These are phyloP conservation scores for Zapornia atra DNA, from an alignment of 2,113 vertebrate species.

Conservation along the genomic window DNA sequence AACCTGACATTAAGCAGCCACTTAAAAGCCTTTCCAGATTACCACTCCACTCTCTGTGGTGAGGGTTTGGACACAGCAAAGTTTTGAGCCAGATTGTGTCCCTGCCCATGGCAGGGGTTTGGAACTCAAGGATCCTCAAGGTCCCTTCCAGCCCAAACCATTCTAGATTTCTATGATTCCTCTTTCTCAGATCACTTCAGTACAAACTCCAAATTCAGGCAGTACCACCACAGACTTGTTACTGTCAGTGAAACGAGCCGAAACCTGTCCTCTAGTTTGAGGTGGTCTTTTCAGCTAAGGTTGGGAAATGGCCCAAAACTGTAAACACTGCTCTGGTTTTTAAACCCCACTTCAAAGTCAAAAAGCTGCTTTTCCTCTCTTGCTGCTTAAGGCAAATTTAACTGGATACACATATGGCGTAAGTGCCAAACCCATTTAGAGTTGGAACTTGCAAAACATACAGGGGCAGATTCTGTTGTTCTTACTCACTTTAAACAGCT, in stretches of 20 bases:
- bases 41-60: conserved; percentile 53
- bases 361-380: conserved; percentile 55
- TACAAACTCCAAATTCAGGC: conserved; percentile 50
- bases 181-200: conserved; percentile 51
- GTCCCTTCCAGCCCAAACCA: too few species aligned
- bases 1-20: conserved; percentile 63
- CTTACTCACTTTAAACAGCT: conserved; percentile 65
- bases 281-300: conserved; percentile 54
- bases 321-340: conserved; percentile 36
- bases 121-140: too few species aligned
- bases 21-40: conserved; percentile 61
- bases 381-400: conserved; percentile 60
- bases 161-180: background rate
- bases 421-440: conserved; percentile 65
- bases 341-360: conserved; percentile 59
- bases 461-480: conserved; percentile 58
- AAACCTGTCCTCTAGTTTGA: conserved; percentile 54
- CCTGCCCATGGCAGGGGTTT: too few species aligned
- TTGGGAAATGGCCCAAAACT: conserved; percentile 52
- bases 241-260: conserved; percentile 51
- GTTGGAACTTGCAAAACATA: conserved; percentile 66
- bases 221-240: conserved; percentile 58
- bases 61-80: conserved; percentile 37
- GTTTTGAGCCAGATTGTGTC: conserved; percentile 4
- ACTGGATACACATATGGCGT: conserved; percentile 47